phyloP scores from a whole-genome alignment of 2,888 invertebrate genomes.

The Branchellion lobata region DNA sequence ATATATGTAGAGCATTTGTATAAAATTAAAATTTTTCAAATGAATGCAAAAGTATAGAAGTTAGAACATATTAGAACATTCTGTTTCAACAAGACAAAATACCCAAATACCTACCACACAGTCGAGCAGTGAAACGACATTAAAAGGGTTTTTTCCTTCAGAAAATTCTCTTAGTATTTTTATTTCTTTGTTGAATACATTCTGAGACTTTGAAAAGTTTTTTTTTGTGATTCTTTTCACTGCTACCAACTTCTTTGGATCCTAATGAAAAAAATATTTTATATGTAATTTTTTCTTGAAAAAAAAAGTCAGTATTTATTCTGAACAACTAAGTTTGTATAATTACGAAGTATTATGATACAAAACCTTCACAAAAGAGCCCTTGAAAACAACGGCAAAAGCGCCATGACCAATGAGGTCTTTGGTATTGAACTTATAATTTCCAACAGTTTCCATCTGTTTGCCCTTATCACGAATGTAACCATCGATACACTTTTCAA shows the following conservation, averaged over 20 bases:
- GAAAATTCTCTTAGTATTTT: conserved; percentile 11
- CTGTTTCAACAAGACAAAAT: background rate
- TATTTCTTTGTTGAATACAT: conserved; percentile 1
- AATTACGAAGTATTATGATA: background rate
- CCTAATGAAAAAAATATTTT: background rate
- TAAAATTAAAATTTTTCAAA: background rate
- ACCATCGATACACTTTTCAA: no score
- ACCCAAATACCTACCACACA: conserved; percentile 79
- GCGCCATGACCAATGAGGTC: conserved; percentile 98
- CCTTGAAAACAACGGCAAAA: conserved; percentile 98
- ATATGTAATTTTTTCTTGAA: no score
- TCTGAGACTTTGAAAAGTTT: background rate
- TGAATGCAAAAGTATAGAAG: background rate
- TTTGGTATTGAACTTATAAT: conserved; percentile 93
- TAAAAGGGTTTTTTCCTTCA: conserved; percentile 78
- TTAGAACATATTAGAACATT: background rate
- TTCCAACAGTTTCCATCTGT: conserved; percentile 72
- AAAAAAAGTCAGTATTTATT: no score
- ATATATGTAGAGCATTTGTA: background rate
- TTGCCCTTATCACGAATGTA: no score
- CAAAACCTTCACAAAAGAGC: conserved; percentile 73
- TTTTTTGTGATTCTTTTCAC: conserved; percentile 53
- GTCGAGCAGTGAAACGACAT: conserved; percentile 94
- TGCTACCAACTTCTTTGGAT: conserved; percentile 59
- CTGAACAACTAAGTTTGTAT: background rate